Evolutionary conservation across 2,888 invertebrate genomes (phyloP), one percentile per base, ranked within the genome.

Genomic region (Apamea anceps): DNA sequence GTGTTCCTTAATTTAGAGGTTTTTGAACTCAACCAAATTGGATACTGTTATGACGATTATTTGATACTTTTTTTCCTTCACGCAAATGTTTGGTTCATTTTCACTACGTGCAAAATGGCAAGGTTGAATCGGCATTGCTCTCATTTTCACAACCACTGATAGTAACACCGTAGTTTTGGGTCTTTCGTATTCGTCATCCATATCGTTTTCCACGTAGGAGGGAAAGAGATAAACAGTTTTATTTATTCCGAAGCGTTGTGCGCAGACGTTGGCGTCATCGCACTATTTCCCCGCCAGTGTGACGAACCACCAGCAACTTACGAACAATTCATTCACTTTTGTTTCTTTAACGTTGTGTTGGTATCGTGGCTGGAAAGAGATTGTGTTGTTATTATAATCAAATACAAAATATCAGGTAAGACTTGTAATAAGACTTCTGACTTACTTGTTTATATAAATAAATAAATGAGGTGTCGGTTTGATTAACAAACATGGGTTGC

Each of bases 241-340:
- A 32, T 80, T 84, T 72, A 72, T 68, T 80, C 75, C 66, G 73
- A 75, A 81, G 75, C 65, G 70, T 67, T 79, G 80, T 93, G 93
- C 93, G 93, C 93, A 88, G 86, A 90, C 92, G 93, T 89, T 88
- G 85, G 88, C 90, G 92, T 93, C 93, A 92, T 83, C 85, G 81
- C 82, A 88, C 57, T 82, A 89, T 92, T 93, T 93, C 91, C 89
- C 90, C 87, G 80, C 57, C 89, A 81, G 90, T 90, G 83, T 92
- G 91, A 92, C 93, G 81, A 92, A 91, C 88, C 79, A 82, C 81
- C 18, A 42, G 84, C 85, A 87, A 83, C 77, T 80, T 85, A 85
- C 84, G 73, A 84, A 84, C 84, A 73, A 90, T 86, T 91, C 89
- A 90, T 89, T 90, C 89, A 80, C 73, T 87, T 86, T 87, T 81